Evolutionary conservation across 2,888 invertebrate genomes (phyloP).

Genomic region (Onchidella celtica): DNA sequence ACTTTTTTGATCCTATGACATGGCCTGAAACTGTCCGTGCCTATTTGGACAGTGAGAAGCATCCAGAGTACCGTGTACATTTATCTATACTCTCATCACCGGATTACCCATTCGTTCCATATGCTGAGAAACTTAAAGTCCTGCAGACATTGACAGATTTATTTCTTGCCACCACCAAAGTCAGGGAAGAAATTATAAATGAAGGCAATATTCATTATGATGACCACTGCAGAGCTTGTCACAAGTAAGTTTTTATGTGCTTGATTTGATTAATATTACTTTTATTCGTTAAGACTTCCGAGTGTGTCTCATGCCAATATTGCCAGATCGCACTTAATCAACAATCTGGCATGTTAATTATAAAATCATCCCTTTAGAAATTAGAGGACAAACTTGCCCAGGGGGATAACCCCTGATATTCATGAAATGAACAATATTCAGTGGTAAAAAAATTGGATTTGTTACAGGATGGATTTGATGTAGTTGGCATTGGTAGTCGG

Average conservation of each 20-base stretch:
- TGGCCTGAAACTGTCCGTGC: constrained; percentile 96
- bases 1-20: constrained; percentile 95
- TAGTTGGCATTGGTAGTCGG: too few relatives aligned
- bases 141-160: constrained; percentile 95
- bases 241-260: constrained; percentile 70
- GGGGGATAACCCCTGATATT: too few relatives aligned
- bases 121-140: constrained; percentile 77
- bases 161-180: constrained; percentile 94
- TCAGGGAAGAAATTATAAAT: constrained; percentile 94
- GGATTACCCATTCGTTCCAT: constrained; percentile 75
- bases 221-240: constrained; percentile 80
- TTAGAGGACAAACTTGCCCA: too few relatives aligned
- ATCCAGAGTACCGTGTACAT: constrained; percentile 81
- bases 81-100: constrained; percentile 70
- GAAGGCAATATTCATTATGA: constrained; percentile 86
- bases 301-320: not conserved
- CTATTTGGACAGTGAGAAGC: constrained; percentile 91
- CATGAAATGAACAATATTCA: too few relatives aligned
- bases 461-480: too few relatives aligned
- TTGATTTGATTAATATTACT: not conserved
- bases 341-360: too few relatives aligned
- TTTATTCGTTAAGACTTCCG: not conserved
- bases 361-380: too few relatives aligned
- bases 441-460: too few relatives aligned
- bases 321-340: not conserved